Base-by-base conservation (phyloP, 1,140 invertebrate species). In the Drosophila ficusphila region DNA sequence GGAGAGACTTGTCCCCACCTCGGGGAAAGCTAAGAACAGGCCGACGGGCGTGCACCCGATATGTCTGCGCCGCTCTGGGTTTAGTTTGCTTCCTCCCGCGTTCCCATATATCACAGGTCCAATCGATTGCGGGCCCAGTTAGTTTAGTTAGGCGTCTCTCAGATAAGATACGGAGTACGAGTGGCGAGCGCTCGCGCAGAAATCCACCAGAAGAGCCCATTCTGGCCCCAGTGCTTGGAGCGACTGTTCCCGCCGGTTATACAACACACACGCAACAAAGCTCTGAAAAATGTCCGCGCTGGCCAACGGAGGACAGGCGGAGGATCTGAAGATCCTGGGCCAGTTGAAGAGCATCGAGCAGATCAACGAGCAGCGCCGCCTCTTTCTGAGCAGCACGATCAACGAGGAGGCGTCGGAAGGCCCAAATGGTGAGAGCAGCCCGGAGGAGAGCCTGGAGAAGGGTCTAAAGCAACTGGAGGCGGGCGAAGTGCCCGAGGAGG, bases 281-380 rank as follows among this genome's bases (percentile, higher is more conserved):
- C 31, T 46, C 11, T 12, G 21, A 2, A 31, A 61, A 38, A 46
- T 46, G 57, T 61, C 29, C 33, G n/a, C 21, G 16, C 16, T 18
- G 6, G n/a, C 29, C 9, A 61, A 41, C 5, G 25, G 31, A 39
- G 44, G 16, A 42, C 23, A 53, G 6, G 68, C 76, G 29, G 14
- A 65, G 70, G 38, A 89, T 74, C 54, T 90, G 9, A 64, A 74
- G 27, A 89, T 88, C 19, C 51, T 90, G 21, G 69, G 81, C 0
- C 89, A 89, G 39, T 29, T 90, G n/a, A 88, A 69, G 34, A 85
- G 56, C 54, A 90, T 90, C 12, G 89, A 90, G 36, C 89, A 90
- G 36, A 88, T 90, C 42, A 90, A 88, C 42, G 89, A 90, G 19
- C 90, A 90, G 60, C 85, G 89, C 12, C 70, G 85, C 6, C 67